phyloP scores from a whole-genome alignment of 2,888 invertebrate genomes.

The Pristionchus fissidentatus region DNA sequence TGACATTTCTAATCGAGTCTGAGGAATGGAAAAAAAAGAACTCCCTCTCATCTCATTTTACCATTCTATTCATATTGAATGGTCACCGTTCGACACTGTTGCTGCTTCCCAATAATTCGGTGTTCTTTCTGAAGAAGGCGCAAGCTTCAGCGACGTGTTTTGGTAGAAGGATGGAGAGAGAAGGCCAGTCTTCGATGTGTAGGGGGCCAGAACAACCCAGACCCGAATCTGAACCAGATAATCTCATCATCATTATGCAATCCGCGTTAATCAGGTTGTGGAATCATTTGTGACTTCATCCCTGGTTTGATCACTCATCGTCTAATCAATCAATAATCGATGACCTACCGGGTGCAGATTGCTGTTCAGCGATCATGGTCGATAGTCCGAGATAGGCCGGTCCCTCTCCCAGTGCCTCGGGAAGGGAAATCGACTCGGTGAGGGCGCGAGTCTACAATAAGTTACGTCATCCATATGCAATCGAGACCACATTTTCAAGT shows the following conservation, averaged over 20 bases:
- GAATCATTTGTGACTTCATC: no score
- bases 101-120: slow-evolving; percentile 64
- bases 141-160: slow-evolving; percentile 79
- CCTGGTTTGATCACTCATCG: no score
- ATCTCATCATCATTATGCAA: neutral
- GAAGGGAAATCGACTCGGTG: slow-evolving; percentile 62
- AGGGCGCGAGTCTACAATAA: slow-evolving; percentile 63
- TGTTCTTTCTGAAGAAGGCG: slow-evolving; percentile 75
- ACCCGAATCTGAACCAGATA: slow-evolving; percentile 68
- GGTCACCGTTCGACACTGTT: slow-evolving; percentile 62
- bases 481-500: neutral
- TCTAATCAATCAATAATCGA: neutral
- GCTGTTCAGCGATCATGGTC: neutral
- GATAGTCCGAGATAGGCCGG: slow-evolving; percentile 15
- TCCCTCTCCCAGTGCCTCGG: slow-evolving; percentile 47
- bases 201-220: slow-evolving; percentile 73
- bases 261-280: slow-evolving; percentile 54
- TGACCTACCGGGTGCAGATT: neutral
- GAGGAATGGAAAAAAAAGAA: no score
- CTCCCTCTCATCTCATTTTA: neutral
- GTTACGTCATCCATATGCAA: no score
- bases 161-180: slow-evolving; percentile 89
- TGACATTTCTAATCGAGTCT: no score
- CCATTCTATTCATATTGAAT: neutral
- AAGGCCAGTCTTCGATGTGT: slow-evolving; percentile 94